Conservation (phyloP, 2,113 vertebrate species). For the Chitala chitala region DNA sequence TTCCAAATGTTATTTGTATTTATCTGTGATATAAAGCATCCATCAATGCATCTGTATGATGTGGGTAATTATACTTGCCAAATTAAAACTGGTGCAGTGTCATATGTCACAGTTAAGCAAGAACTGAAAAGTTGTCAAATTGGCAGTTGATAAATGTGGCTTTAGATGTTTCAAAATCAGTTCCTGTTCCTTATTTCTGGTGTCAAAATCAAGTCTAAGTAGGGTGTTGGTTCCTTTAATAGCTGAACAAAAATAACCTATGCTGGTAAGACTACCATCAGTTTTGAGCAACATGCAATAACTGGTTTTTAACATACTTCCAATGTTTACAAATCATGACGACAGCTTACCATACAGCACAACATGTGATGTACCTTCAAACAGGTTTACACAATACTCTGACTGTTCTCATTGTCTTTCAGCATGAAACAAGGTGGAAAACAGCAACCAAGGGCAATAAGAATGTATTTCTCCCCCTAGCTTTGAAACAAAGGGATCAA, state of each 20-base stretch:
- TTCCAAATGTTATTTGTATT: conserved; percentile 21
- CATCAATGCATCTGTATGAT: conserved; percentile 11
- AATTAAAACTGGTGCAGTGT: conserved; percentile 13
- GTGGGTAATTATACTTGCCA: neutral
- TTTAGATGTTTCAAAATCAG: conserved; percentile 13
- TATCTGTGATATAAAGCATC: no score
- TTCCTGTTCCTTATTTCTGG: neutral
- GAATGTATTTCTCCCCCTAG: neutral
- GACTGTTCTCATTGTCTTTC: neutral
- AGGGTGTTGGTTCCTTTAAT: conserved; percentile 1
- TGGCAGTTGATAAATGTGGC: neutral
- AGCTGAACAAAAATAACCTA: conserved; percentile 28
- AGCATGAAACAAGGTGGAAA: neutral
- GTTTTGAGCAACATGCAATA: neutral
- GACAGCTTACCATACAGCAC: no score
- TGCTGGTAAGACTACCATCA: neutral
- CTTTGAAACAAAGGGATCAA: neutral
- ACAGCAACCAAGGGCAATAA: neutral
- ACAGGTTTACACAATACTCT: neutral
- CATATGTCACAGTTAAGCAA: conserved; percentile 13
- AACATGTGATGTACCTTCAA: neutral
- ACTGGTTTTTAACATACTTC: neutral
- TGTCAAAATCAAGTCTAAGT: neutral
- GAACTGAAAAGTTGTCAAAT: conserved; percentile 19
- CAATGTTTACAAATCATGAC: neutral